These are phyloP conservation scores for Synanthedon tipuliformis DNA, from an alignment of 2,888 invertebrate species.

Conservation along the genomic window DNA sequence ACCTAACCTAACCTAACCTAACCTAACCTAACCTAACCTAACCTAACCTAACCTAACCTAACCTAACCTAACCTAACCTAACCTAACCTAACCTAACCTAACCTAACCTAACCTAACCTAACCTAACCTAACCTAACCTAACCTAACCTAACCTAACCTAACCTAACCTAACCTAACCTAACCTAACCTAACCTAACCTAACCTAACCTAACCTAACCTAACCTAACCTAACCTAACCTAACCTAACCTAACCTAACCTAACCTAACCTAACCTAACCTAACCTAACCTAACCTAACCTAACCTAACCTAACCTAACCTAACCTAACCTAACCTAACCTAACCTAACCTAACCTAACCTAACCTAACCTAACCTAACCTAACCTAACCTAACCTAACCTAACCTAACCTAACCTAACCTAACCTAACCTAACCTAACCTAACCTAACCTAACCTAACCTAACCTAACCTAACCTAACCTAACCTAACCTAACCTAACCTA, in stretches of 20 bases:
- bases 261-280: conserved; percentile 1
- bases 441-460: conserved; percentile 1
- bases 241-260: conserved; percentile 3
- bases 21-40: conserved; percentile 4
- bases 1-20: conserved; percentile 3
- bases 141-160: conserved; percentile 4
- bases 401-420: conserved; percentile 4
- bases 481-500: conserved; percentile 1
- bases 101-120: conserved; percentile 4
- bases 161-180: conserved; percentile 5
- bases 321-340: conserved; percentile 1
- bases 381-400: conserved; percentile 4
- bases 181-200: conserved; percentile 6
- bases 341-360: conserved; percentile 1
- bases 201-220: conserved; percentile 6
- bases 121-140: conserved; percentile 4
- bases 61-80: conserved; percentile 3
- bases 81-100: conserved; percentile 3
- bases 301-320: conserved; percentile 1
- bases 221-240: conserved; percentile 4
- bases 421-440: conserved; percentile 2
- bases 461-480: conserved; percentile 2
- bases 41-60: conserved; percentile 4
- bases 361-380: conserved; percentile 2
- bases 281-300: conserved; percentile 1